Conservation (phyloP, 2,888 invertebrate species). For the Drosophila paramelanica region DNA sequence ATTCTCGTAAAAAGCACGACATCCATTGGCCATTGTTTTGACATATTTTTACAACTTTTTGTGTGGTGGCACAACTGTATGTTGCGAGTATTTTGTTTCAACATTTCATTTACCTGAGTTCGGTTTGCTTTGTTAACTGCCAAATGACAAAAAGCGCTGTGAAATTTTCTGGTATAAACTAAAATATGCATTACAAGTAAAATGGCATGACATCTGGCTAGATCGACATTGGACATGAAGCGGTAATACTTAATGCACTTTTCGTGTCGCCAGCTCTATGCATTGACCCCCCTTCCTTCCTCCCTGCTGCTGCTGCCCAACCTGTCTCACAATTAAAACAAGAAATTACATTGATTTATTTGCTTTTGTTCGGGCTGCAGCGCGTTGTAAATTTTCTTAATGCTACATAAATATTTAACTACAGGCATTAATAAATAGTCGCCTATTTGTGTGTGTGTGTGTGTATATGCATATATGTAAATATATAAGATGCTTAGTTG, state of each 20-base stretch:
- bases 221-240: conserved; percentile 37
- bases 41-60: conserved; percentile 18
- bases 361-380: conserved; percentile 18
- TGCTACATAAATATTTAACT: conserved; percentile 62
- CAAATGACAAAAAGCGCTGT: conserved; percentile 29
- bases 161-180: conserved; percentile 44
- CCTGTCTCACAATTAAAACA: conserved; percentile 63
- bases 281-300: neutral
- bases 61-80: neutral
- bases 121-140: conserved; percentile 35
- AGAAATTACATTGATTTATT: conserved; percentile 68
- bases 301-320: conserved; percentile 9
- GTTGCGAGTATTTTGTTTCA: conserved; percentile 17
- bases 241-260: conserved; percentile 64
- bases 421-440: conserved; percentile 52
- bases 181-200: conserved; percentile 54
- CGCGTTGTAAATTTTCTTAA: conserved; percentile 57
- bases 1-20: conserved; percentile 9
- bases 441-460: conserved; percentile 4
- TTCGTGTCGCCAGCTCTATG: conserved; percentile 46
- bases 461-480: neutral
- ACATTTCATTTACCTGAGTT: conserved; percentile 36
- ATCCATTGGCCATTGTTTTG: conserved; percentile 19
- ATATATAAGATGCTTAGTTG: conserved; percentile 20
- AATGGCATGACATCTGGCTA: conserved; percentile 37